Evolutionary conservation across 2,797 vertebrate genomes (phyloP), one percentile per base, ranked within the genome.

Genomic region (Enteromius radiatus): DNA sequence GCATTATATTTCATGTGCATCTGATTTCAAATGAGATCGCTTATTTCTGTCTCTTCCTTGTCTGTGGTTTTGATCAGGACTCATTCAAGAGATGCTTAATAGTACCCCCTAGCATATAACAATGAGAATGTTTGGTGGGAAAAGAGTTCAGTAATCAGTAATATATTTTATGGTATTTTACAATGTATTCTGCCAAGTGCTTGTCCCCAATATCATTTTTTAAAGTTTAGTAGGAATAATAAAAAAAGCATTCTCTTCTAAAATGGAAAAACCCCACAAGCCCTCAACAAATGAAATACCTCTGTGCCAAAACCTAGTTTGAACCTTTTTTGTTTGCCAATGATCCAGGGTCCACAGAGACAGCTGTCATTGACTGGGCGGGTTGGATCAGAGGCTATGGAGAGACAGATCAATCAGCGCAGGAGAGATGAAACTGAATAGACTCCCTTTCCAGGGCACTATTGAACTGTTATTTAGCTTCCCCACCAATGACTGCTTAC

Each of bases 401-500:
- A 86, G 41, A 83, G 70, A 80, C 71, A n/a, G 85, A 83, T 80
- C 85, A 83, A 80, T 80, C 74, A 77, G 36, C 38, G 19, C 64
- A 69, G 64, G 28, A 43, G 67, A 82, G 80, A 82, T 82, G 71
- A 88, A 80, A 63, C 71, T 77, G 79, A 75, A 82, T 33, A 82
- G 71, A 80, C 78, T 75, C 31, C 69, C 49, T 76, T 67, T 86
- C 71, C 69, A 71, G 52, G 74, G 47, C 21, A 63, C 74, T 86
- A 88, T 88, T 63, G 84, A 86, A 65, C 78, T 52, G 71, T 86
- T 88, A 78, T 85, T 80, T 59, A 76, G 76, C 71, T 81, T 86
- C n/a, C 80, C 71, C 64, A 69, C 73, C 78, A 71, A 77, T 77
- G 85, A 88, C 81, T 86, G 84, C 75, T 88, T 76, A 84, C 81